A percentile compares a stretch with the other conserved stretches of the same genome.
These are phyloP conservation scores for Schizopygopsis pylzovi DNA, from an alignment of 2,797 vertebrate species.

Conservation along the genomic window DNA sequence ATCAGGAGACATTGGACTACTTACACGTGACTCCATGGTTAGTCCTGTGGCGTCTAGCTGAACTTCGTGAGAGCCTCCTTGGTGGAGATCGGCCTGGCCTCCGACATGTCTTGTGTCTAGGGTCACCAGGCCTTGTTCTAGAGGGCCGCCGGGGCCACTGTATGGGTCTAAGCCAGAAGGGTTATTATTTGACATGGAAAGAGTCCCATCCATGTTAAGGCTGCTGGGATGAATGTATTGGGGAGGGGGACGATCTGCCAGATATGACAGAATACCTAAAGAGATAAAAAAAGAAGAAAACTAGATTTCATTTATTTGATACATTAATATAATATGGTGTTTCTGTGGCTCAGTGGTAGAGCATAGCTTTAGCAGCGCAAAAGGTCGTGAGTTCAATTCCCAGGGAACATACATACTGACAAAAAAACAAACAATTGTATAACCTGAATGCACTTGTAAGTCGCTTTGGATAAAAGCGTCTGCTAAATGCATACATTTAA, in stretches of 20 bases:
- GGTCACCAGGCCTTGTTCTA: slow-evolving; percentile 91
- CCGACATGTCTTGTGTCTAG: slow-evolving; percentile 89
- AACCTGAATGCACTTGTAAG: too few relatives aligned
- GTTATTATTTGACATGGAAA: slow-evolving; percentile 88
- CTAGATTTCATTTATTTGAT: neutral
- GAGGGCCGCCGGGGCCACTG: slow-evolving; percentile 84
- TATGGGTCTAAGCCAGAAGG: slow-evolving; percentile 90
- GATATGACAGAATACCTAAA: slow-evolving; percentile 94
- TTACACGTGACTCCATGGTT: slow-evolving; percentile 91
- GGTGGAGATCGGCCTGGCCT: slow-evolving; percentile 86
- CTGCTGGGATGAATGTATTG: slow-evolving; percentile 97
- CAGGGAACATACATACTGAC: too few relatives aligned
- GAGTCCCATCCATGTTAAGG: slow-evolving; percentile 89
- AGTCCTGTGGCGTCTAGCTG: slow-evolving; percentile 87
- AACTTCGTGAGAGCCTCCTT: slow-evolving; percentile 87
- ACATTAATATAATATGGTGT: neutral
- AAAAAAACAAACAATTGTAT: too few relatives aligned
- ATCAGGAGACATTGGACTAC: slow-evolving; percentile 93
- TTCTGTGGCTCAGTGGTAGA: too few relatives aligned
- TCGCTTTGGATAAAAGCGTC: too few relatives aligned
- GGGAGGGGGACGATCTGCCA: slow-evolving; percentile 96
- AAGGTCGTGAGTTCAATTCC: too few relatives aligned
- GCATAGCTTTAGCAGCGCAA: too few relatives aligned
- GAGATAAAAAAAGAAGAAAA: neutral
- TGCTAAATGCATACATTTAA: neutral